These are phyloP conservation scores for Micrastur ruficollis DNA, from an alignment of 2,797 vertebrate species.

Conservation along the genomic window DNA sequence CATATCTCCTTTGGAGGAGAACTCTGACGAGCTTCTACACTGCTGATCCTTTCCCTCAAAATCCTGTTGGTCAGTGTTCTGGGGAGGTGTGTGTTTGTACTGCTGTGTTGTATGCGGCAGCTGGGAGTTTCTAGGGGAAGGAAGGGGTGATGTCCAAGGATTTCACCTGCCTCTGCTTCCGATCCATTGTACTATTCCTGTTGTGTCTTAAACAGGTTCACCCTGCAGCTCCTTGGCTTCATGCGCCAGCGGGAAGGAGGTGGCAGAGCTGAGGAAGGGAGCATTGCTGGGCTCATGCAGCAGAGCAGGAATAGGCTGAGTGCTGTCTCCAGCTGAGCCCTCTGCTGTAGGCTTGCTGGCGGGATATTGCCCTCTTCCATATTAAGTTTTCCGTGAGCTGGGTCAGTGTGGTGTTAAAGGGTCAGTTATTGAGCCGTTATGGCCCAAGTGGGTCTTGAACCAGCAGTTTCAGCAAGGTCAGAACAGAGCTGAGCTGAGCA, in stretches of 20 bases:
- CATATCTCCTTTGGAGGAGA: not conserved
- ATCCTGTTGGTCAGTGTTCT: not conserved
- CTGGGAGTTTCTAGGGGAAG: not conserved
- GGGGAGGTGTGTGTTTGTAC: not conserved
- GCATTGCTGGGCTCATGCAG: rapidly evolving
- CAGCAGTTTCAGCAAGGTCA: not conserved
- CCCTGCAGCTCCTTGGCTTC: not conserved
- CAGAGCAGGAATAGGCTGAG: not conserved
- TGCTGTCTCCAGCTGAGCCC: not conserved
- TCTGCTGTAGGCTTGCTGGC: not conserved
- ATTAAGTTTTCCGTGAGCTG: not conserved
- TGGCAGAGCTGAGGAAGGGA: not conserved
- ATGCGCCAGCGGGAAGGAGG: not conserved
- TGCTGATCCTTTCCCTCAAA: not conserved
- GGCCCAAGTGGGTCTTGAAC: not conserved
- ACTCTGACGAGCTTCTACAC: not conserved
- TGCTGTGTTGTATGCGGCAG: not conserved
- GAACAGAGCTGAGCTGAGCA: not conserved
- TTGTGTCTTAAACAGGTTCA: not conserved
- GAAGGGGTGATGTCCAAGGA: not conserved
- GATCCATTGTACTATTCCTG: not conserved
- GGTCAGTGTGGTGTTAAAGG: not conserved
- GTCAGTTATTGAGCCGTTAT: not conserved
- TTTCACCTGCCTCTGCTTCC: not conserved
- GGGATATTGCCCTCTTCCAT: not conserved